phyloP scores from a whole-genome alignment of 2,797 vertebrate species.

The Periophthalmus magnuspinnatus region DNA sequence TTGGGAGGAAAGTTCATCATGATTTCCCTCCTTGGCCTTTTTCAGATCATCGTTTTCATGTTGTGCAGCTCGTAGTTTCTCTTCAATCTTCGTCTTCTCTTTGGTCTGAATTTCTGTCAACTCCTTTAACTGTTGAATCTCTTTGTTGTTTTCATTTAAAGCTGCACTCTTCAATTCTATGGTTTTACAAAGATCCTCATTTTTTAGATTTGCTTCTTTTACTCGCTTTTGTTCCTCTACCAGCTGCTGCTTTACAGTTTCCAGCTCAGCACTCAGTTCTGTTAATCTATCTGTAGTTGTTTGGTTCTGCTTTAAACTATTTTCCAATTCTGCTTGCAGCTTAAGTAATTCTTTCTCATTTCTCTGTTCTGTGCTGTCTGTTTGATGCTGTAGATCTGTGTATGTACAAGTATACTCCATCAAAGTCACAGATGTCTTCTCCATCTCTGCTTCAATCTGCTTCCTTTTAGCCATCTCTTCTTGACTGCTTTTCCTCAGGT shows the following conservation, averaged over 20 bases:
- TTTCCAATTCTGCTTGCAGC: slow-evolving; percentile 82
- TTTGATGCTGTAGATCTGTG: slow-evolving; percentile 79
- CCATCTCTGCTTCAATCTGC: slow-evolving; percentile 85
- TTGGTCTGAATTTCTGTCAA: slow-evolving; percentile 86
- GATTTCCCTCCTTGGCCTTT: slow-evolving; percentile 76
- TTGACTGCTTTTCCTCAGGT: slow-evolving; percentile 78
- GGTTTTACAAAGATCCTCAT: slow-evolving; percentile 83
- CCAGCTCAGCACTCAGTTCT: slow-evolving; percentile 78
- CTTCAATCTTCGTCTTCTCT: slow-evolving; percentile 86
- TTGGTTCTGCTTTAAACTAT: slow-evolving; percentile 83
- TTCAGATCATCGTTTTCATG: slow-evolving; percentile 82
- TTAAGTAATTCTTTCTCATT: slow-evolving; percentile 79
- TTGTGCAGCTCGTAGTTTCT: slow-evolving; percentile 81
- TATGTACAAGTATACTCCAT: slow-evolving; percentile 82
- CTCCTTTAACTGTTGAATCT: slow-evolving; percentile 84
- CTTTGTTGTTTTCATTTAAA: slow-evolving; percentile 81
- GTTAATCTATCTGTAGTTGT: slow-evolving; percentile 74
- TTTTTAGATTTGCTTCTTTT: slow-evolving; percentile 82
- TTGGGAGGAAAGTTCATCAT: slow-evolving; percentile 80
- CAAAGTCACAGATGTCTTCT: slow-evolving; percentile 75
- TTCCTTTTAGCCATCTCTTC: slow-evolving; percentile 84
- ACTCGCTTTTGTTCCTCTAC: slow-evolving; percentile 84
- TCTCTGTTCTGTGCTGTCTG: slow-evolving; percentile 73
- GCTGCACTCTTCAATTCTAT: slow-evolving; percentile 86
- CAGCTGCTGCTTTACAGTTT: slow-evolving; percentile 82